Conservation (phyloP, 2,888 invertebrate genomes). For the Leptopterna dolabrata region DNA sequence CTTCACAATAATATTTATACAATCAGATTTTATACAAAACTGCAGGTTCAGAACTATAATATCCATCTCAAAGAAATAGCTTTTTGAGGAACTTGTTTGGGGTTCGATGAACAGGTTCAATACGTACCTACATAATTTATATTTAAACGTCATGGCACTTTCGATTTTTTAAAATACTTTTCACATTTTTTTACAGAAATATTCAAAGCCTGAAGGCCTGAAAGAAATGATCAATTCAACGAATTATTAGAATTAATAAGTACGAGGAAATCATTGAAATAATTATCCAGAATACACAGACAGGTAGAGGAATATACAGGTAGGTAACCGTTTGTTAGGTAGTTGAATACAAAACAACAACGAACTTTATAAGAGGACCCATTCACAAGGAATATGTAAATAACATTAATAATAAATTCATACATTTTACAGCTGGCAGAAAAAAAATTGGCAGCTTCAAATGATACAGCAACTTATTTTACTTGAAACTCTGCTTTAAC, state of each 20-base stretch:
- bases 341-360: neutral
- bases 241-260: too few species aligned
- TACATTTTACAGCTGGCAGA: too few species aligned
- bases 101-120: neutral
- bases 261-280: too few species aligned
- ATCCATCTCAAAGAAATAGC: neutral
- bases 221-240: neutral
- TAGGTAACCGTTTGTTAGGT: neutral
- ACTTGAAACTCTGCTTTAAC: too few species aligned
- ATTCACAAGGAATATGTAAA: neutral
- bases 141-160: neutral
- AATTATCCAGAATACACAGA: too few species aligned
- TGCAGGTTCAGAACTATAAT: neutral
- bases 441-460: too few species aligned
- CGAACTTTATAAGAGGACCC: neutral
- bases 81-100: neutral
- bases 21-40: neutral
- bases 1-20: conserved; percentile 16
- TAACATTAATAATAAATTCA: too few species aligned
- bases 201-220: neutral
- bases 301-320: too few species aligned
- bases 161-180: too few species aligned
- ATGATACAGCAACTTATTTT: too few species aligned
- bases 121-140: neutral
- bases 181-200: neutral